A percentile compares a stretch with the other conserved stretches of the same genome.
Conservation (phyloP, 2,797 vertebrate species). For the Sciurus vulgaris region DNA sequence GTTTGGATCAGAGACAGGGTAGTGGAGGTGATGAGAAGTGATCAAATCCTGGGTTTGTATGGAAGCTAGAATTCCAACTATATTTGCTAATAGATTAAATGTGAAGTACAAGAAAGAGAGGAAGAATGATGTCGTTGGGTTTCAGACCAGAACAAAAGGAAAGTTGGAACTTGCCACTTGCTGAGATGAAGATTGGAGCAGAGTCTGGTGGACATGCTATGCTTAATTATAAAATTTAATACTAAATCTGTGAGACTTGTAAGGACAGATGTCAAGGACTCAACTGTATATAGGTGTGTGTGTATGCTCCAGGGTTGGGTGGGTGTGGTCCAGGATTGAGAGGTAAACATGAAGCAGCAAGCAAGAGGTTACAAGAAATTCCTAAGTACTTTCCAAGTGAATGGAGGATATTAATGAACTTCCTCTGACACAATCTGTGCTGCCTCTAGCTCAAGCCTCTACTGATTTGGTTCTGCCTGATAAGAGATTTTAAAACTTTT, state of each 20-base stretch:
- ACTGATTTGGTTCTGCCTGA: not conserved
- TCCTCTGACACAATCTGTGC: not conserved
- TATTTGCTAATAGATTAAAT: constrained; percentile 47
- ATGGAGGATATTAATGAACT: not conserved
- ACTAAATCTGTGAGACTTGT: not conserved
- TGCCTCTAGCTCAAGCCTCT: not conserved
- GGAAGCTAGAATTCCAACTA: not conserved
- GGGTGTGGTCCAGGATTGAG: not conserved
- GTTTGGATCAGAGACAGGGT: not conserved
- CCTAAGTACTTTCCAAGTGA: not conserved
- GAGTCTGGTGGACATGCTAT: not conserved
- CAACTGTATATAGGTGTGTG: not conserved
- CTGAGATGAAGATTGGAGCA: not conserved
- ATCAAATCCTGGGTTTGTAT: not conserved
- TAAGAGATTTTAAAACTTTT: not conserved
- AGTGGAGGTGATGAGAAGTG: not conserved
- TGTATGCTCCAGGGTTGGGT: not conserved
- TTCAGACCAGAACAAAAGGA: constrained; percentile 40
- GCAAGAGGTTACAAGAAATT: not conserved
- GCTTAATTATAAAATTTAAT: not conserved
- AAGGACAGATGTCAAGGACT: not conserved
- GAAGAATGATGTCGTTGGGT: not conserved
- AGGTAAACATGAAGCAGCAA: not conserved
- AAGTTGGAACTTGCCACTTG: not conserved
- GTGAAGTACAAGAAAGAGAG: not conserved